Evolutionary conservation across 2,797 vertebrate genomes (phyloP).

Genomic region (Etheostoma perlongum): DNA sequence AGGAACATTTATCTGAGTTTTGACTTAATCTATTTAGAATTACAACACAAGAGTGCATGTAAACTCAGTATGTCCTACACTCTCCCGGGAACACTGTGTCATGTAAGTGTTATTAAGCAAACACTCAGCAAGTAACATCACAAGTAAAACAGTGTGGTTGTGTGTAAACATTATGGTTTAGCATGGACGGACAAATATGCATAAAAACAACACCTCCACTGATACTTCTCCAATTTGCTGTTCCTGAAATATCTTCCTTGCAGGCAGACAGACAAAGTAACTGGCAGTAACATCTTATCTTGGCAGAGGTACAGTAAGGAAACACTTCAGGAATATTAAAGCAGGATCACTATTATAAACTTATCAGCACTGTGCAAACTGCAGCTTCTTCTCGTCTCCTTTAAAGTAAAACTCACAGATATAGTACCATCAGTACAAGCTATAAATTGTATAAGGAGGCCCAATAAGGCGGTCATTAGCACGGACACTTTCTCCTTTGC

Average conservation of each 20-base stretch:
- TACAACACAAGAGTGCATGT: neutral
- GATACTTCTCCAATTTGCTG: neutral
- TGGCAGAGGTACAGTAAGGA: slow-evolving; percentile 59
- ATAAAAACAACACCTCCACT: neutral
- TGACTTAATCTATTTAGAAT: slow-evolving; percentile 25
- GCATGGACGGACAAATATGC: neutral
- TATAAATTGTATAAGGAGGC: slow-evolving; percentile 10
- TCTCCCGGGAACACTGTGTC: too few species aligned
- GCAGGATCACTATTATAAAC: slow-evolving; percentile 58
- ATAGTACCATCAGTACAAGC: slow-evolving; percentile 19
- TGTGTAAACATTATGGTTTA: neutral
- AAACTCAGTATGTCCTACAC: slow-evolving; percentile 1
- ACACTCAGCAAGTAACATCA: neutral
- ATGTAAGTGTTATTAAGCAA: too few species aligned
- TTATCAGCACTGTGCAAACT: slow-evolving; percentile 70
- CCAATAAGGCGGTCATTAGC: slow-evolving; percentile 20
- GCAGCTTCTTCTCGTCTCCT: slow-evolving; percentile 33
- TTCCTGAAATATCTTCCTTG: slow-evolving; percentile 62
- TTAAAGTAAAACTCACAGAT: slow-evolving; percentile 36
- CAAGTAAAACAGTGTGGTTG: neutral
- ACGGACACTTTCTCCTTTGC: slow-evolving; percentile 21
- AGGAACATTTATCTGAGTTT: slow-evolving; percentile 15
- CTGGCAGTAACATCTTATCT: slow-evolving; percentile 66
- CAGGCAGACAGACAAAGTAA: slow-evolving; percentile 59
- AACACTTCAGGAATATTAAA: slow-evolving; percentile 61